These are phyloP conservation scores for Gymnocypris eckloni DNA, from an alignment of 2,797 vertebrate genomes.

Conservation along the genomic window DNA sequence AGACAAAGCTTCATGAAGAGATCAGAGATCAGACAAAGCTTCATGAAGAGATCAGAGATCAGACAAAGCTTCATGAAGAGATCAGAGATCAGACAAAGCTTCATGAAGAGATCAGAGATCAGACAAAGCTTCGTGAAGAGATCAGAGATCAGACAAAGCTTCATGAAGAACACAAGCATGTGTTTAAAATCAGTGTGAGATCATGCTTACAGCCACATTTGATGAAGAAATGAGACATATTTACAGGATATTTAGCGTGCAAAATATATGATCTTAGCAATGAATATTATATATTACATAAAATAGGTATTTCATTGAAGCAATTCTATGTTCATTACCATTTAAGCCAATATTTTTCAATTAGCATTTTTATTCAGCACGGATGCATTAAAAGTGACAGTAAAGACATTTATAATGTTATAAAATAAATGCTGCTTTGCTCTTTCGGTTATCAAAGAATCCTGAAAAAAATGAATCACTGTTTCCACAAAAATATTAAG, in stretches of 20 bases:
- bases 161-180: not conserved
- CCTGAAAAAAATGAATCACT: not conserved
- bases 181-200: not conserved
- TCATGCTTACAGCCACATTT: constrained; percentile 1
- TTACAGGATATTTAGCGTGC: not conserved
- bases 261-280: not conserved
- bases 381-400: not conserved
- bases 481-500: not conserved
- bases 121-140: not conserved
- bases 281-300: not conserved
- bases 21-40: not conserved
- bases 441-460: not conserved
- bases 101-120: not conserved
- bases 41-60: not conserved
- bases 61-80: not conserved
- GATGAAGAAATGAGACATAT: not conserved
- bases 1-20: not conserved
- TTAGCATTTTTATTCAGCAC: not conserved
- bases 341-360: not conserved
- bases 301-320: not conserved
- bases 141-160: not conserved
- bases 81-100: not conserved
- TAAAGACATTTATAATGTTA: not conserved
- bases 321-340: not conserved
- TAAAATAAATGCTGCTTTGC: not conserved